Percentiles rank a stretch among this genome's conserved stretches.
phyloP scores from a whole-genome alignment of 2,113 vertebrate genomes.

The Sciurus niger region DNA sequence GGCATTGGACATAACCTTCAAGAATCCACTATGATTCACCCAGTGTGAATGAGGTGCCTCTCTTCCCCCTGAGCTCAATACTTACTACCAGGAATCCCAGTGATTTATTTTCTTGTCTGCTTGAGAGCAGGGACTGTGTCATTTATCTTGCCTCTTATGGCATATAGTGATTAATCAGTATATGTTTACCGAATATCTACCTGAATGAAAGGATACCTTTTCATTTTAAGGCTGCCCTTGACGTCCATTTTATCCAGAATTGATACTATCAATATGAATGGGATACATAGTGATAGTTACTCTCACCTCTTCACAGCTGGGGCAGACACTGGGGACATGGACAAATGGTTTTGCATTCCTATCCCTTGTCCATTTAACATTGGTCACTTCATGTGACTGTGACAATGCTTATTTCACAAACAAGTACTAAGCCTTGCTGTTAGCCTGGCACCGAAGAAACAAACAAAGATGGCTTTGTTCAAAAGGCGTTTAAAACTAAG shows the following conservation, averaged over 20 bases:
- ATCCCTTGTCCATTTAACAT: slow-evolving; percentile 19
- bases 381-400: slow-evolving; percentile 23
- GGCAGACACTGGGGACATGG: not conserved
- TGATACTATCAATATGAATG: slow-evolving; percentile 68
- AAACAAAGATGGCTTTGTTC: slow-evolving; percentile 60
- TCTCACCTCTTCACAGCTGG: slow-evolving; percentile 40
- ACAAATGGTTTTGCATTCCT: slow-evolving; percentile 48
- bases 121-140: slow-evolving; percentile 55
- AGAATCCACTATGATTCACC: not conserved
- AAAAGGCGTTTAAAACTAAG: slow-evolving; percentile 38
- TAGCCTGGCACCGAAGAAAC: slow-evolving; percentile 7
- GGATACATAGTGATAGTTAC: slow-evolving; percentile 56
- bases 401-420: slow-evolving; percentile 56
- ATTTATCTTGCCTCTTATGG: slow-evolving; percentile 70
- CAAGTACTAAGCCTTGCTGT: not conserved
- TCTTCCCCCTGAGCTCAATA: not conserved
- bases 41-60: not conserved
- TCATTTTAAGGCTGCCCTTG: slow-evolving; percentile 73
- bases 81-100: slow-evolving; percentile 28
- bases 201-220: slow-evolving; percentile 70
- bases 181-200: slow-evolving; percentile 69
- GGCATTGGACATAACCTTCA: not conserved
- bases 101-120: slow-evolving; percentile 78
- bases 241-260: slow-evolving; percentile 73
- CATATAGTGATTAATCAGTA: slow-evolving; percentile 76